Percentiles rank a stretch among this genome's conserved stretches.
These are phyloP conservation scores for Pandemis corylana DNA, from an alignment of 2,888 invertebrate species.

Conservation along the genomic window DNA sequence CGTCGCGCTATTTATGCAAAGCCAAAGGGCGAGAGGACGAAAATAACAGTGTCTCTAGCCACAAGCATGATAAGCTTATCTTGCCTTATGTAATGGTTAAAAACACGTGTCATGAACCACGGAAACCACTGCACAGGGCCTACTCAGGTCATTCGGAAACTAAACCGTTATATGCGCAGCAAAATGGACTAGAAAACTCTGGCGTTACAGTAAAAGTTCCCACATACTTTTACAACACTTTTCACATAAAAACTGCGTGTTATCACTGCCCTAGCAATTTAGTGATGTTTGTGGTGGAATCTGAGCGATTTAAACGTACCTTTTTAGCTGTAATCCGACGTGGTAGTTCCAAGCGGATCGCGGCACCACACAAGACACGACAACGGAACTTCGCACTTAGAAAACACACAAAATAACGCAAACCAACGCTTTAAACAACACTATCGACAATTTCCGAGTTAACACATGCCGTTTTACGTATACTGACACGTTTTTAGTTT, in stretches of 20 bases:
- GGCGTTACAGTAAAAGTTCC: constrained; percentile 55
- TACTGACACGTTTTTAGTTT: constrained; percentile 78
- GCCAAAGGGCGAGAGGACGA: constrained; percentile 50
- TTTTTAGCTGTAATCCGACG: constrained; percentile 71
- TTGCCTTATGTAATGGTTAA: constrained; percentile 50
- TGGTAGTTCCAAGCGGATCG: constrained; percentile 73
- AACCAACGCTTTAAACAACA: constrained; percentile 72
- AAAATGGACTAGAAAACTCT: constrained; percentile 46
- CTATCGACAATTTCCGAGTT: constrained; percentile 69
- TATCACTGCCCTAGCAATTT: constrained; percentile 35
- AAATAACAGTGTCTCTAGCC: constrained; percentile 61
- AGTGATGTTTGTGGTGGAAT: constrained; percentile 4
- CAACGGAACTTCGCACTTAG: constrained; percentile 76
- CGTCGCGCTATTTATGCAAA: constrained; percentile 39
- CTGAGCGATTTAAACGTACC: constrained; percentile 61
- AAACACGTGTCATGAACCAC: constrained; percentile 41
- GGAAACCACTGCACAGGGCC: constrained; percentile 60
- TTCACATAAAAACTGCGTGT: constrained; percentile 40
- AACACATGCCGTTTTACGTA: constrained; percentile 73
- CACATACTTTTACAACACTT: constrained; percentile 49
- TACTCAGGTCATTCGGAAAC: constrained; percentile 42
- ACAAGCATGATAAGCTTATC: constrained; percentile 65
- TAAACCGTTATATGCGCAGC: constrained; percentile 38
- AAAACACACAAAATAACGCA: constrained; percentile 73
- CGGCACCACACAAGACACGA: constrained; percentile 76